Conservation (phyloP, 2,113 vertebrate genomes). For the Python bivittatus region DNA sequence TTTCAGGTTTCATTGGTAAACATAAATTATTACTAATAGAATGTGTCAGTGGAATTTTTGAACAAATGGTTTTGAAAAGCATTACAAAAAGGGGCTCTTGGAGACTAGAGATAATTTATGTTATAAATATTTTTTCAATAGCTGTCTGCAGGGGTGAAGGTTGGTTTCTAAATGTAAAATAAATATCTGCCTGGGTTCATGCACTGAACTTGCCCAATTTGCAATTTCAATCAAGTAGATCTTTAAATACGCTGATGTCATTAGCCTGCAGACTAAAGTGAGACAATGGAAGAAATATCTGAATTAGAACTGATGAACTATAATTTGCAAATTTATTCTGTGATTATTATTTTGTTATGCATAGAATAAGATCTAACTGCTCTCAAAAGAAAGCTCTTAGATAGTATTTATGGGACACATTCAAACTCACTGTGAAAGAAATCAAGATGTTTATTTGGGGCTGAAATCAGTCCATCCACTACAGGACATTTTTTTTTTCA, state of each 20-base stretch:
- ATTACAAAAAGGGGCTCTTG: slow-evolving; percentile 46
- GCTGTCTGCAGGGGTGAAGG: slow-evolving; percentile 48
- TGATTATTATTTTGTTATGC: not conserved
- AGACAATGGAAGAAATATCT: not conserved
- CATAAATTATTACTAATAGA: slow-evolving; percentile 70
- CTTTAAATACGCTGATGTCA: slow-evolving; percentile 28
- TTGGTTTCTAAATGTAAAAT: slow-evolving; percentile 68
- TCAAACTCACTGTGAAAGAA: not conserved
- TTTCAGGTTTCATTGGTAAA: slow-evolving; percentile 68
- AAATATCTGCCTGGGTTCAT: slow-evolving; percentile 52
- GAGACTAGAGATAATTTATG: slow-evolving; percentile 70
- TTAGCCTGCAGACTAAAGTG: not conserved
- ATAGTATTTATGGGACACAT: not conserved
- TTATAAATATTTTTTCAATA: slow-evolving; percentile 69
- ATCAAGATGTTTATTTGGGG: not conserved
- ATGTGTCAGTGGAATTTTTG: slow-evolving; percentile 64
- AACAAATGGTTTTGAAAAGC: slow-evolving; percentile 64
- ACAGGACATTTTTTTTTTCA: not conserved
- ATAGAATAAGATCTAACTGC: not conserved
- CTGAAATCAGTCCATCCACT: not conserved
- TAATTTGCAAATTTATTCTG: not conserved
- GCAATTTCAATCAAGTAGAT: slow-evolving; percentile 55
- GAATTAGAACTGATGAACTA: slow-evolving; percentile 1
- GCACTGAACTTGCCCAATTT: slow-evolving; percentile 54
- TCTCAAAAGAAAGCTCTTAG: not conserved